phyloP scores from a whole-genome alignment of 2,113 vertebrate species.

The Nothobranchius kuhntae region DNA sequence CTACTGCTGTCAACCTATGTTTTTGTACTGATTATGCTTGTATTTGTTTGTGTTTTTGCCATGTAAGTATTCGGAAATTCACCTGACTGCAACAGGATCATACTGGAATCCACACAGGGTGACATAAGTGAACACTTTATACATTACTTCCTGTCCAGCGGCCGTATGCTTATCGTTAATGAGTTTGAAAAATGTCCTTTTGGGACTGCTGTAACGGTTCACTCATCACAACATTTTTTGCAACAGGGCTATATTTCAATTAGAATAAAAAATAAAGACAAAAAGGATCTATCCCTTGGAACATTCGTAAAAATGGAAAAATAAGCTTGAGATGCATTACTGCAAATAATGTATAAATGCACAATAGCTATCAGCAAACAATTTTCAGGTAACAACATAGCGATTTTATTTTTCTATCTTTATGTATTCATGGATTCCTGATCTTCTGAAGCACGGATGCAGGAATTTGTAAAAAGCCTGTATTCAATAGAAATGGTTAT shows the following conservation, averaged over 20 bases:
- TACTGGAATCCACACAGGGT: too few species aligned
- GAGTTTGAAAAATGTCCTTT: constrained; percentile 61
- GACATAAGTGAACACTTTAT: constrained; percentile 13
- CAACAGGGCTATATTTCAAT: constrained; percentile 79
- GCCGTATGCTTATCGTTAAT: neutral
- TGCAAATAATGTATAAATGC: constrained; percentile 82
- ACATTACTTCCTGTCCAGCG: constrained; percentile 40
- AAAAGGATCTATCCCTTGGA: constrained; percentile 83
- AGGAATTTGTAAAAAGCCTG: constrained; percentile 57
- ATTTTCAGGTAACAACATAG: constrained; percentile 76
- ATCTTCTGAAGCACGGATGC: constrained; percentile 63
- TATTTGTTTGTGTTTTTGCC: too few species aligned
- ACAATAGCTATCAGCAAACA: constrained; percentile 84
- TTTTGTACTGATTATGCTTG: too few species aligned
- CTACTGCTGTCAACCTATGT: too few species aligned
- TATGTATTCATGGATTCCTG: constrained; percentile 71
- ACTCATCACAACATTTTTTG: constrained; percentile 46
- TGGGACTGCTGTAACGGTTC: constrained; percentile 11
- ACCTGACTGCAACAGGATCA: too few species aligned
- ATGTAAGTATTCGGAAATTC: too few species aligned
- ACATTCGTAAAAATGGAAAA: constrained; percentile 62
- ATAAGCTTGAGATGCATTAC: constrained; percentile 76
- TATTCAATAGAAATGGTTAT: constrained; percentile 51
- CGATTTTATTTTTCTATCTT: constrained; percentile 69
- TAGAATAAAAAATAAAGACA: constrained; percentile 84